phyloP scores from a whole-genome alignment of 2,888 invertebrate genomes.

The Dryococelus australis region DNA sequence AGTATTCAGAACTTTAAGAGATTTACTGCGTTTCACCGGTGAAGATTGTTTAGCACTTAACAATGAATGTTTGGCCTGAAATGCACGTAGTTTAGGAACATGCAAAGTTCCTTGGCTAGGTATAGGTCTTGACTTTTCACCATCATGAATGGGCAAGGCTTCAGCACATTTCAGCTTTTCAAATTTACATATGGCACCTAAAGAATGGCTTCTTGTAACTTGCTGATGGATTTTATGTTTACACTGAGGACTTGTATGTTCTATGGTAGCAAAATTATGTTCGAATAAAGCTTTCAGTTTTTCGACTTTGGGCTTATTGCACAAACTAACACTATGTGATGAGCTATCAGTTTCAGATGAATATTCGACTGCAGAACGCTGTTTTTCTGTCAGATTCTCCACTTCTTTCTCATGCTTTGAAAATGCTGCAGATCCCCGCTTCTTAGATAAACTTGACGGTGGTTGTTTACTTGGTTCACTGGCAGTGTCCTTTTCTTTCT shows the following conservation, averaged over 20 bases:
- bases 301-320: slow-evolving; percentile 54
- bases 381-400: slow-evolving; percentile 53
- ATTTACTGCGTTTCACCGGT: slow-evolving; percentile 57
- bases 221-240: slow-evolving; percentile 41
- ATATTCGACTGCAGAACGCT: slow-evolving; percentile 47
- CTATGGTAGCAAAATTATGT: slow-evolving; percentile 47
- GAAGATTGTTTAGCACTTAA: slow-evolving; percentile 50
- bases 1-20: slow-evolving; percentile 53
- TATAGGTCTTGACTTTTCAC: slow-evolving; percentile 43
- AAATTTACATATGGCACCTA: slow-evolving; percentile 47
- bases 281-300: slow-evolving; percentile 56
- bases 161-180: slow-evolving; percentile 22
- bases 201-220: slow-evolving; percentile 50
- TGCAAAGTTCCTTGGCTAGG: slow-evolving; percentile 47
- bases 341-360: slow-evolving; percentile 42
- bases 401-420: slow-evolving; percentile 55
- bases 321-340: slow-evolving; percentile 38
- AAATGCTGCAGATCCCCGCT: slow-evolving; percentile 47
- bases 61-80: background rate
- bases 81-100: slow-evolving; percentile 42
- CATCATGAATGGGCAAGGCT: background rate
- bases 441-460: slow-evolving; percentile 52
- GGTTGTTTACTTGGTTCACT: slow-evolving; percentile 41
- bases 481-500: slow-evolving; percentile 45
- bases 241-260: slow-evolving; percentile 43